phyloP scores from a whole-genome alignment of 2,888 invertebrate species.

The Trachelus iudaicus region DNA sequence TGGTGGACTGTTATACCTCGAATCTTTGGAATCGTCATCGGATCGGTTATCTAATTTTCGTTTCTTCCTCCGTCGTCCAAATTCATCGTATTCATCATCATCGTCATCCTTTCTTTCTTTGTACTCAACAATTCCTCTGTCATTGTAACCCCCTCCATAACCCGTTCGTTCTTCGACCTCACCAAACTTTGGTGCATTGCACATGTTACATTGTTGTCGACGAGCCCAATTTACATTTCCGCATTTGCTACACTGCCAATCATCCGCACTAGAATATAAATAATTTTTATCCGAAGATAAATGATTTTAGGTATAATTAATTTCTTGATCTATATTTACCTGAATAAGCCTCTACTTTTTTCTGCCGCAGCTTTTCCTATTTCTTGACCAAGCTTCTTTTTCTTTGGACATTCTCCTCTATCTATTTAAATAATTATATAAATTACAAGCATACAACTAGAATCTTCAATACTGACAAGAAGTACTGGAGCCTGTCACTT shows the following conservation, averaged over 20 bases:
- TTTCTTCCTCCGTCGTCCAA: conserved; percentile 76
- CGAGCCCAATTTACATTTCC: conserved; percentile 99
- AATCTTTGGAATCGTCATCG: conserved; percentile 61
- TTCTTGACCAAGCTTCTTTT: conserved; percentile 92
- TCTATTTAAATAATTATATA: conserved; percentile 41
- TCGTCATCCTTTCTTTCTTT: conserved; percentile 85
- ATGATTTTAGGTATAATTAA: conserved; percentile 4
- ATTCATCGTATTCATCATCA: conserved; percentile 97
- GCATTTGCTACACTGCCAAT: conserved; percentile 99
- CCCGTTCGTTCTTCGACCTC: conserved; percentile 87
- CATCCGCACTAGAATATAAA: conserved; percentile 86
- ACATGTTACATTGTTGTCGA: conserved; percentile 96
- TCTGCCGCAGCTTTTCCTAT: conserved; percentile 99
- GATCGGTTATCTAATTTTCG: conserved; percentile 67
- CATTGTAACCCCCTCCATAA: conserved; percentile 94
- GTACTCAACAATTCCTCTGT: conserved; percentile 95
- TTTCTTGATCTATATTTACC: conserved; percentile 39
- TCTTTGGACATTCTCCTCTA: conserved; percentile 68
- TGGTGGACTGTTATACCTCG: conserved; percentile 53
- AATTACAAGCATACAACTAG: neutral
- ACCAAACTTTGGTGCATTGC: conserved; percentile 97
- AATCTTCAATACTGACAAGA: neutral
- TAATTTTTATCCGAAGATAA: neutral
- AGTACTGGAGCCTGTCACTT: neutral
- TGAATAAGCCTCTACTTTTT: conserved; percentile 92